Evolutionary conservation across 2,888 invertebrate genomes (phyloP).

Genomic region (Erannis defoliaria): DNA sequence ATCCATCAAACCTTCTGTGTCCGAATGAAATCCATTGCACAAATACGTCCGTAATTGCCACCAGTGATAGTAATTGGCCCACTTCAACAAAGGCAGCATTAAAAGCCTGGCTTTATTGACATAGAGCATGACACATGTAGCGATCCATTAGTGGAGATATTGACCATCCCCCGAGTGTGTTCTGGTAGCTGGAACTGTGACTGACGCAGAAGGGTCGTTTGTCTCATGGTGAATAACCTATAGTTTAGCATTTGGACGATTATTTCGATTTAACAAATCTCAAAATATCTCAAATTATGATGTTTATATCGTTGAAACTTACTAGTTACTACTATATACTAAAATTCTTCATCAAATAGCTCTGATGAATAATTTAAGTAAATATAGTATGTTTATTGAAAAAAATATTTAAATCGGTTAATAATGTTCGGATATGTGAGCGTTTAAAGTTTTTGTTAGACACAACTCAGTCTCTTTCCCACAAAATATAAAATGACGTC

Average conservation of each 20-base stretch:
- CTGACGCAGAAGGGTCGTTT: constrained; percentile 25
- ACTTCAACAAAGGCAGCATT: constrained; percentile 75
- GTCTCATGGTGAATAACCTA: constrained; percentile 9
- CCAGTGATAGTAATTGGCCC: constrained; percentile 70
- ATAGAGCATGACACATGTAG: constrained; percentile 68
- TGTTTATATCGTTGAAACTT: too few relatives aligned
- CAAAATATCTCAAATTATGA: too few relatives aligned
- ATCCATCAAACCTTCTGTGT: constrained; percentile 44
- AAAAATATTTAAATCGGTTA: too few relatives aligned
- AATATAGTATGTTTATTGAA: too few relatives aligned
- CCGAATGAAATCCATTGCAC: constrained; percentile 50
- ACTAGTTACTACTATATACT: too few relatives aligned
- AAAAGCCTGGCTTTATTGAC: constrained; percentile 74
- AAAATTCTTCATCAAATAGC: too few relatives aligned
- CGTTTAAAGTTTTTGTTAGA: too few relatives aligned
- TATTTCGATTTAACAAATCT: too few relatives aligned
- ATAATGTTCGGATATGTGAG: too few relatives aligned
- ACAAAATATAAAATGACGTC: too few relatives aligned
- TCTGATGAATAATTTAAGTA: too few relatives aligned
- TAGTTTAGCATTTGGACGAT: neutral
- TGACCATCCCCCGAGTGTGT: constrained; percentile 48
- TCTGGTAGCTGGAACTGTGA: constrained; percentile 20
- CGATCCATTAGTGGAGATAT: constrained; percentile 70
- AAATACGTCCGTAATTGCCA: constrained; percentile 61
- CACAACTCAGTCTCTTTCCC: too few relatives aligned